Conservation (phyloP, 2,797 vertebrate species). For the Varecia variegata region DNA sequence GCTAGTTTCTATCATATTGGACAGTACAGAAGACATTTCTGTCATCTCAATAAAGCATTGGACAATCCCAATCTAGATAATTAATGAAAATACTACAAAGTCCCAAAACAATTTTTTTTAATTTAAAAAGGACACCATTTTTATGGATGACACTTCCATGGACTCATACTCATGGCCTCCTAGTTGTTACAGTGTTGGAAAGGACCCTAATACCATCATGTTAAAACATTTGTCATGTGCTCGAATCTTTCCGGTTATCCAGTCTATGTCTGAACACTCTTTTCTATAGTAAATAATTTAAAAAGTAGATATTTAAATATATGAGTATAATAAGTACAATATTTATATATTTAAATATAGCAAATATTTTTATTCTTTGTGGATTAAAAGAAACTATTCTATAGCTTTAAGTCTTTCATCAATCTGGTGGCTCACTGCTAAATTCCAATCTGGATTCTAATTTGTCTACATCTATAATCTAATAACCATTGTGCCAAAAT, state of each 20-base stretch:
- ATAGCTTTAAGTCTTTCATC: background rate
- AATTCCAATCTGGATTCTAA: background rate
- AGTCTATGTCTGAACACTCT: background rate
- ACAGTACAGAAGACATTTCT: background rate
- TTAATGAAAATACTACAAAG: background rate
- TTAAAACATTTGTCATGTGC: background rate
- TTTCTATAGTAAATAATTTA: background rate
- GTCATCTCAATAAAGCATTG: background rate
- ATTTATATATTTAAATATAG: no score
- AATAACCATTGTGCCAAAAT: background rate
- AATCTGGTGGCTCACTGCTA: background rate
- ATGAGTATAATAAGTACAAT: no score
- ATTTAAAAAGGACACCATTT: background rate
- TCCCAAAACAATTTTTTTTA: background rate
- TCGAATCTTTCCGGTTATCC: background rate
- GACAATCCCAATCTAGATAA: background rate
- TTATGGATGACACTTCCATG: background rate
- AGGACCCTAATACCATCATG: background rate
- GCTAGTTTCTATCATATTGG: background rate
- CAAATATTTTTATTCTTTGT: background rate
- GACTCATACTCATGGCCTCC: background rate
- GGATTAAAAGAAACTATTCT: constrained; percentile 4
- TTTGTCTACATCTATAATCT: background rate
- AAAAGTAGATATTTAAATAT: no score
- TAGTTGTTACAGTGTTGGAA: background rate